Evolutionary conservation across 2,113 vertebrate species (phyloP).

Genomic region (Odobenus rosmarus): DNA sequence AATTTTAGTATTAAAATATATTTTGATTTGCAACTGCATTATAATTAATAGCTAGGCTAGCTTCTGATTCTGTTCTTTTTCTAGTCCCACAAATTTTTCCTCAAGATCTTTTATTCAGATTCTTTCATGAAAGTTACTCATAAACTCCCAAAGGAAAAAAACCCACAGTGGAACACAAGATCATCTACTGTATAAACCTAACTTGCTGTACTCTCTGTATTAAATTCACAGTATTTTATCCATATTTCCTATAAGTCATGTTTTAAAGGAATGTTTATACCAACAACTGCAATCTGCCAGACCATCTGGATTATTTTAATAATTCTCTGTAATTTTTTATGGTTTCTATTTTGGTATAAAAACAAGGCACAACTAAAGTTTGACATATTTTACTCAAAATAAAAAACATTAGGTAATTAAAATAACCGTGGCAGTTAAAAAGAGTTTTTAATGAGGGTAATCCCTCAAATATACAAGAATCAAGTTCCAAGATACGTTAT

Average conservation of each 20-base stretch:
- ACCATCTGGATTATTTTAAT: slow-evolving; percentile 37
- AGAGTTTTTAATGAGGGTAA: slow-evolving; percentile 26
- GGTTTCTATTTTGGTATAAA: slow-evolving; percentile 43
- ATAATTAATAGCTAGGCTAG: not conserved
- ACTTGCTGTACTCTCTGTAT: not conserved
- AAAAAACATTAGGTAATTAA: slow-evolving; percentile 36
- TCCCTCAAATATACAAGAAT: slow-evolving; percentile 32
- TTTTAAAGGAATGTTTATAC: slow-evolving; percentile 48
- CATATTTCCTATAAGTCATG: not conserved
- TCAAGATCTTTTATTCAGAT: not conserved
- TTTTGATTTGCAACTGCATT: slow-evolving; percentile 23
- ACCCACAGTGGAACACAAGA: not conserved
- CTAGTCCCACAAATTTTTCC: not conserved
- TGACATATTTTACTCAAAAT: slow-evolving; percentile 53
- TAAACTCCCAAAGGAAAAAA: not conserved
- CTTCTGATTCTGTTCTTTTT: slow-evolving; percentile 43
- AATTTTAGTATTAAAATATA: slow-evolving; percentile 38
- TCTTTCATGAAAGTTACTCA: slow-evolving; percentile 9
- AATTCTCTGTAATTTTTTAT: slow-evolving; percentile 17
- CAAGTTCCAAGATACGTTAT: not conserved
- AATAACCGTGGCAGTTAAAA: slow-evolving; percentile 24
- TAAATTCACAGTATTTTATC: not conserved
- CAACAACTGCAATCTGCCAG: slow-evolving; percentile 18
- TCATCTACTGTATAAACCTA: not conserved
- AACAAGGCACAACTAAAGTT: not conserved